Percentiles rank a stretch among this genome's conserved stretches.
These are phyloP conservation scores for Pionites leucogaster DNA, from an alignment of 2,113 vertebrate species.

Conservation along the genomic window DNA sequence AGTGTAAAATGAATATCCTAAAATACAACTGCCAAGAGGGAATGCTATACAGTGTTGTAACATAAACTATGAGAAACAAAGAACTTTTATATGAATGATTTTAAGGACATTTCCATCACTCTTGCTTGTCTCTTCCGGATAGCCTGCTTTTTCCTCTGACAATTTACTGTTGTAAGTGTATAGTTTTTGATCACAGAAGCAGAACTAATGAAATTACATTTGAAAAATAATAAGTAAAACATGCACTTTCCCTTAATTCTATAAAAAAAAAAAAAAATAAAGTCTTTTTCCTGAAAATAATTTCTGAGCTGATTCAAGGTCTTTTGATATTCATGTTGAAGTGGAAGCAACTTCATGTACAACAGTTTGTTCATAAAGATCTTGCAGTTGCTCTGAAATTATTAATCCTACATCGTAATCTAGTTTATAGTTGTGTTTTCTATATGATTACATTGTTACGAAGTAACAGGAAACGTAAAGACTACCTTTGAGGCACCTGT, in stretches of 20 bases:
- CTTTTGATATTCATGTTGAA: not conserved
- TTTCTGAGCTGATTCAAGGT: not conserved
- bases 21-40: not conserved
- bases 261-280: not conserved
- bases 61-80: not conserved
- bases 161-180: not conserved
- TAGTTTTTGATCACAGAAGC: not conserved
- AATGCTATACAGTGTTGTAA: not conserved
- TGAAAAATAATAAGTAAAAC: not conserved
- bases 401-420: not conserved
- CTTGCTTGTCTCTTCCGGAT: not conserved
- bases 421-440: not conserved
- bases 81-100: not conserved
- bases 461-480: not conserved
- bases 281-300: not conserved
- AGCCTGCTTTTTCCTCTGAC: not conserved
- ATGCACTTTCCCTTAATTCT: not conserved
- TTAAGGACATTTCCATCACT: not conserved
- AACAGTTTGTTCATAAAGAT: not conserved
- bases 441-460: not conserved
- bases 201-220: not conserved
- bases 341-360: not conserved
- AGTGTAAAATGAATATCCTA: not conserved
- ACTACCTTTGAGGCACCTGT: not conserved
- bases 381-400: not conserved